phyloP scores from a whole-genome alignment of 2,113 vertebrate species.

The Porphyrio hochstetteri region DNA sequence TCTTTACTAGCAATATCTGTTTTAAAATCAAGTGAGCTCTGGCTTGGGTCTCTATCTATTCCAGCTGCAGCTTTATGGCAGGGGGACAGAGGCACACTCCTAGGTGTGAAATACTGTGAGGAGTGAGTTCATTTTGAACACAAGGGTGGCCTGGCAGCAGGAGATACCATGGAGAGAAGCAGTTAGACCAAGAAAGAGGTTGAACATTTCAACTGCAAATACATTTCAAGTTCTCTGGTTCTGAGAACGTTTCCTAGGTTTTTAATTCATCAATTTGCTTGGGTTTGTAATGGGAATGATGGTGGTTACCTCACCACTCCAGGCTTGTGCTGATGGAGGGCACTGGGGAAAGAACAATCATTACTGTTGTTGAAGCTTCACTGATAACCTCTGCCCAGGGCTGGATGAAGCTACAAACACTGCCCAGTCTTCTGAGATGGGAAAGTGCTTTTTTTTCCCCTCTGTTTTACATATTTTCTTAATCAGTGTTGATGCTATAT shows the following conservation, averaged over 20 bases:
- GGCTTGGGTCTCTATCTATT: background rate
- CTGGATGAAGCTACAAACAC: background rate
- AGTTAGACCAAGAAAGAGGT: background rate
- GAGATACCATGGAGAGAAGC: background rate
- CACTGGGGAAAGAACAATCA: background rate
- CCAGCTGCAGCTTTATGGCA: constrained; percentile 2
- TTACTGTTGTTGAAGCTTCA: background rate
- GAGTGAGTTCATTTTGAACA: background rate
- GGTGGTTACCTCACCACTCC: background rate
- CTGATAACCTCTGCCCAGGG: background rate
- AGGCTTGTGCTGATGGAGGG: background rate
- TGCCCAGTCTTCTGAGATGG: background rate
- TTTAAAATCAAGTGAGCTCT: background rate
- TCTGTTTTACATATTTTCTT: background rate
- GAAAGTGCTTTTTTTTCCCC: background rate
- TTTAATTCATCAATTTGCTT: background rate
- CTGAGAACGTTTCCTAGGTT: background rate
- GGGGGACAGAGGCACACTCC: background rate
- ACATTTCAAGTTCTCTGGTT: background rate
- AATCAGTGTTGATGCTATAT: constrained; percentile 9
- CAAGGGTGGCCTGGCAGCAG: background rate
- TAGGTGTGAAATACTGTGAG: background rate
- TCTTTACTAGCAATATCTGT: background rate
- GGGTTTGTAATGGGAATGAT: background rate
- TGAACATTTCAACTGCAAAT: background rate